Base-by-base conservation (phyloP, 2,888 invertebrate species). In the Dryobotodes eremita region DNA sequence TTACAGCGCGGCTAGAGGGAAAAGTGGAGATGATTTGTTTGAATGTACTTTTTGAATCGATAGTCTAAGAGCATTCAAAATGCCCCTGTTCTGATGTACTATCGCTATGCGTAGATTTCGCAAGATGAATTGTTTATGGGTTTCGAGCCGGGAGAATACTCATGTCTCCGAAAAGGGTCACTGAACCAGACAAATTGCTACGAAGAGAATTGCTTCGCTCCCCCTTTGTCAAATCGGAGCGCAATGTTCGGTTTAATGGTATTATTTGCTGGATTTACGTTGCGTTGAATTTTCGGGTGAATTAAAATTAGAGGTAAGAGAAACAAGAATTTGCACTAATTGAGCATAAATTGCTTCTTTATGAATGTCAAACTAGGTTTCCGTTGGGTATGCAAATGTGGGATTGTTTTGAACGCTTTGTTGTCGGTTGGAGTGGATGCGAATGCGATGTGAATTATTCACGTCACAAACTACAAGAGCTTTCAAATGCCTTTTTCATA, bases 141-240 rank as follows among this genome's bases (percentile, higher is more conserved):
- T 90, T 83, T 70, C 86, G 84, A 86, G 89, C 89, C 78, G 85
- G 84, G 90, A 90, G 91, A 89, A 90, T 90, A 90, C 90, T 90
- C 89, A 84, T 89, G 91, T 90, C 86, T 90, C 86, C 87, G 87
- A 93, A 93, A 92, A 91, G 94, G 94, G 93, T 94, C 93, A 92
- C 90, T 92, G 94, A 95, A 94, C 94, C 92, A 93, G 92, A 94
- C 94, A 94, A 95, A 95, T 95, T 94, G 93, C 91, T 89, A 89
- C 91, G 89, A 88, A 91, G 92, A 91, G 90, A 91, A 90, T 89
- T 87, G 89, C 89, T 89, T 88, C 88, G 88, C 90, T 91, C 92
- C 93, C 87, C 92, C 92, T 91, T 92, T 91, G 91, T 91, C 91
- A 93, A 92, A 91, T 92, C 90, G 90, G 89, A 85, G 89, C 88